Evolutionary conservation across 92 coral and sea anemone species (phyloP).

Genomic region (Siderastrea siderea): DNA sequence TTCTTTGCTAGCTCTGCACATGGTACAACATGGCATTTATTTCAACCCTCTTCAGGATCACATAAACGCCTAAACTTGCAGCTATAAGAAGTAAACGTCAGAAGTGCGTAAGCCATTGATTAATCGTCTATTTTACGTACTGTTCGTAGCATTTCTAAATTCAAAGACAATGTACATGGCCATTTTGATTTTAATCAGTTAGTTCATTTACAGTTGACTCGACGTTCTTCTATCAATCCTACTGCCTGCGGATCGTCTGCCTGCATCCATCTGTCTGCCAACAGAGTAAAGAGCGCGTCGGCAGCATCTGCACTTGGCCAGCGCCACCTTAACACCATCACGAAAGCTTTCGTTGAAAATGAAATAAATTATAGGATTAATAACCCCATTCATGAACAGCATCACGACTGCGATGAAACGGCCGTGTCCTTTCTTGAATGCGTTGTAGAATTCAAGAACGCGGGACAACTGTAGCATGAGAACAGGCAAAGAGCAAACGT

Average conservation of each 20-base stretch:
- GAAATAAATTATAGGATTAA: slow-evolving; percentile 41
- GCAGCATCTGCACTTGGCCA: slow-evolving; percentile 5
- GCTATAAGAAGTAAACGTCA: too few species aligned
- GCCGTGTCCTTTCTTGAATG: not conserved
- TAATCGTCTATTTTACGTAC: too few species aligned
- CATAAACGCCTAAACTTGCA: too few species aligned
- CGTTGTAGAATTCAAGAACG: slow-evolving; percentile 10
- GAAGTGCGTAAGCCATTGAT: too few species aligned
- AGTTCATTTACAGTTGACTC: slow-evolving; percentile 4
- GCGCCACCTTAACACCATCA: slow-evolving; percentile 11
- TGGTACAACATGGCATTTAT: too few species aligned
- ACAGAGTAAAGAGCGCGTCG: not conserved
- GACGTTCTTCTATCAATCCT: not conserved
- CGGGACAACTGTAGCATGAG: slow-evolving; percentile 10
- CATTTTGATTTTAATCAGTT: too few species aligned
- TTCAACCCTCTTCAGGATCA: too few species aligned
- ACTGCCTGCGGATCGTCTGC: not conserved
- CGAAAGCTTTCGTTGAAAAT: slow-evolving; percentile 32
- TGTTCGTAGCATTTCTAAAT: too few species aligned
- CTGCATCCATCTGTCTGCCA: not conserved
- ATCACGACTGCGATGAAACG: slow-evolving; percentile 9
- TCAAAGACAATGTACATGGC: too few species aligned
- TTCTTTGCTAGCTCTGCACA: too few species aligned
- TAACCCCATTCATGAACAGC: slow-evolving; percentile 29
- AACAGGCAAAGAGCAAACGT: slow-evolving; percentile 24